Percentiles rank a stretch among this genome's conserved stretches.
phyloP scores from a whole-genome alignment of 2,888 invertebrate species.

The Masnerella sp. region DNA sequence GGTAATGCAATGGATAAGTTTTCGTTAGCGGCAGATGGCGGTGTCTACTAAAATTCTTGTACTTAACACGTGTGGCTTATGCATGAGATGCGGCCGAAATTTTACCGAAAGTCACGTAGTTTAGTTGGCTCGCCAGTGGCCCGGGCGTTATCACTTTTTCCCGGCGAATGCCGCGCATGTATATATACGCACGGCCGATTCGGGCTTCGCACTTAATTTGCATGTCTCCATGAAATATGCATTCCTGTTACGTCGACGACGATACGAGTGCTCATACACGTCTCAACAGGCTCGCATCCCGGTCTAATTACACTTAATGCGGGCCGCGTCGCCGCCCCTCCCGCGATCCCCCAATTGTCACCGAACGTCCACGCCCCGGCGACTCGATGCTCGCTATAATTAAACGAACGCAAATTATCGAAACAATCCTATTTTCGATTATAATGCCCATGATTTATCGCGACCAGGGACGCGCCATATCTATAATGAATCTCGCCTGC shows the following conservation, averaged over 20 bases:
- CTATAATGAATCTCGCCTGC: constrained; percentile 25
- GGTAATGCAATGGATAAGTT: constrained; percentile 44
- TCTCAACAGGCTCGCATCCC: constrained; percentile 53
- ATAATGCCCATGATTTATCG: constrained; percentile 24
- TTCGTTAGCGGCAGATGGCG: constrained; percentile 41
- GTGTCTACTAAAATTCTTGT: constrained; percentile 42
- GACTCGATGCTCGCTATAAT: constrained; percentile 39
- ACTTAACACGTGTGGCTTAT: constrained; percentile 58
- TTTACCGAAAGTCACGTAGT: constrained; percentile 50
- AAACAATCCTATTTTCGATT: constrained; percentile 52
- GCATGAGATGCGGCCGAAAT: constrained; percentile 58
- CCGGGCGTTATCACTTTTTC: constrained; percentile 46
- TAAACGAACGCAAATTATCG: constrained; percentile 44
- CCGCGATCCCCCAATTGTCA: too few species aligned
- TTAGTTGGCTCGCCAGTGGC: constrained; percentile 32
- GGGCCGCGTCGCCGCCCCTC: constrained; percentile 21
- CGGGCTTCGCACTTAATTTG: constrained; percentile 66
- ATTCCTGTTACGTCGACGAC: constrained; percentile 64
- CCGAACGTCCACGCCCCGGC: too few species aligned
- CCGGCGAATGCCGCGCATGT: constrained; percentile 47
- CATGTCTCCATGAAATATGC: constrained; percentile 69
- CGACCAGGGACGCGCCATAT: constrained; percentile 13
- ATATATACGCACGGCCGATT: constrained; percentile 54
- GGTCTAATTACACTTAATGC: constrained; percentile 63
- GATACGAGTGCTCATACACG: constrained; percentile 51